Conservation (phyloP, 2,113 vertebrate genomes). For the Macroglossus sobrinus region DNA sequence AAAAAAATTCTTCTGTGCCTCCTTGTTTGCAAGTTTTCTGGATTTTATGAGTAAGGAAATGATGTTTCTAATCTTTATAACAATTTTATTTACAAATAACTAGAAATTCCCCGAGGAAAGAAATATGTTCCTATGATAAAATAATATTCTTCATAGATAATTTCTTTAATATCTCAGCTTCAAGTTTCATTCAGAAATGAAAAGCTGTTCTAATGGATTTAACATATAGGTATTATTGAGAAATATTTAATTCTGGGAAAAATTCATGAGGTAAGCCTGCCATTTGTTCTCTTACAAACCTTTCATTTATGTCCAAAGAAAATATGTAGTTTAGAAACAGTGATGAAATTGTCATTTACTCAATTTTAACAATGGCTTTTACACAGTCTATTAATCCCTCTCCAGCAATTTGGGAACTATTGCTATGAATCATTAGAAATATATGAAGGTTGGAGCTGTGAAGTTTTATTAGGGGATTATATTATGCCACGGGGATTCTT, state of each 20-base stretch:
- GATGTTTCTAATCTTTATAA: background rate
- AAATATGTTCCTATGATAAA: background rate
- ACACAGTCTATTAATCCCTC: background rate
- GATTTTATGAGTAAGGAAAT: constrained; percentile 14
- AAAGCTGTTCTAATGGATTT: constrained; percentile 22
- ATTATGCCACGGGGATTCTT: background rate
- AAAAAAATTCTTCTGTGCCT: background rate
- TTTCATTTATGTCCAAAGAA: background rate
- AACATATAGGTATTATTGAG: background rate
- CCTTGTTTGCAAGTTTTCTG: background rate
- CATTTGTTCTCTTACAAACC: background rate
- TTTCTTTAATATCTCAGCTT: background rate
- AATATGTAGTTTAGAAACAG: background rate
- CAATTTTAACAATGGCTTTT: background rate
- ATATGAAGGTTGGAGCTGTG: background rate
- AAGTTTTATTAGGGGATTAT: background rate
- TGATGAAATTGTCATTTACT: background rate
- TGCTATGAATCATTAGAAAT: constrained; percentile 9
- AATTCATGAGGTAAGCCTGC: background rate
- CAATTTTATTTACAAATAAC: constrained; percentile 35
- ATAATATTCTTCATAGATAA: constrained; percentile 32
- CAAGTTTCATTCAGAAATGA: constrained; percentile 10
- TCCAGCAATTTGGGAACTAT: background rate
- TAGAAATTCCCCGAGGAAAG: background rate
- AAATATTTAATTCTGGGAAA: constrained; percentile 27